Percentiles rank a stretch among this genome's conserved stretches.
These are phyloP conservation scores for Heliothis virescens DNA, from an alignment of 1,140 invertebrate species.

Conservation along the genomic window DNA sequence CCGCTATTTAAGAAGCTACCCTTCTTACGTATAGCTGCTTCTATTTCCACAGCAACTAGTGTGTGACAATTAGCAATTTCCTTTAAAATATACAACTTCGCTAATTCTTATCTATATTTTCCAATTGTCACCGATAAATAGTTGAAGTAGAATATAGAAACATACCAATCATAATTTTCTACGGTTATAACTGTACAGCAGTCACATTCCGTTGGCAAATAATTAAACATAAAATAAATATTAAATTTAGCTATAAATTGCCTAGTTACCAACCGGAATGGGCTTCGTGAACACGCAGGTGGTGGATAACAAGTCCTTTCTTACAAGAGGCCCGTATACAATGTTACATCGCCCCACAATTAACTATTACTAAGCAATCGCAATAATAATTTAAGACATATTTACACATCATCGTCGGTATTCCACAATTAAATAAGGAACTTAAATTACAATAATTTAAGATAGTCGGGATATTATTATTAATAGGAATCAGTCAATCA, in stretches of 20 bases:
- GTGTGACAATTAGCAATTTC: constrained; percentile 44
- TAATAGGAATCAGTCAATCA: constrained; percentile 85
- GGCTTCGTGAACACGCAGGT: constrained; percentile 85
- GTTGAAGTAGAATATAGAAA: constrained; percentile 59
- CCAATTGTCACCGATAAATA: constrained; percentile 47
- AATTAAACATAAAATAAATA: constrained; percentile 83
- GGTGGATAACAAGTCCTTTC: constrained; percentile 83
- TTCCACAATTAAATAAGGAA: constrained; percentile 81
- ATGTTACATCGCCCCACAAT: constrained; percentile 69
- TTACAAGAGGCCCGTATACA: constrained; percentile 71
- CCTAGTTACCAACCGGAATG: constrained; percentile 84
- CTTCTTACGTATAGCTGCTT: constrained; percentile 62
- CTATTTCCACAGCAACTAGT: constrained; percentile 48
- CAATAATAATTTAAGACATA: constrained; percentile 84
- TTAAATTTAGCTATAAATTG: constrained; percentile 84
- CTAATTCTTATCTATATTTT: constrained; percentile 41
- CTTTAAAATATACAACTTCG: constrained; percentile 47
- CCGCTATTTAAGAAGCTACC: constrained; percentile 54
- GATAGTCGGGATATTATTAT: constrained; percentile 77
- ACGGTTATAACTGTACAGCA: constrained; percentile 84
- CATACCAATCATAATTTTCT: constrained; percentile 73
- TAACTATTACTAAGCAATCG: constrained; percentile 77
- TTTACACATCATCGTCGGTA: constrained; percentile 81
- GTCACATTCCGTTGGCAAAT: constrained; percentile 85
- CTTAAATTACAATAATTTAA: constrained; percentile 83